Evolutionary conservation across 1,140 invertebrate species (phyloP), one percentile per base, ranked within the genome.

Genomic region (Colletes gigas): DNA sequence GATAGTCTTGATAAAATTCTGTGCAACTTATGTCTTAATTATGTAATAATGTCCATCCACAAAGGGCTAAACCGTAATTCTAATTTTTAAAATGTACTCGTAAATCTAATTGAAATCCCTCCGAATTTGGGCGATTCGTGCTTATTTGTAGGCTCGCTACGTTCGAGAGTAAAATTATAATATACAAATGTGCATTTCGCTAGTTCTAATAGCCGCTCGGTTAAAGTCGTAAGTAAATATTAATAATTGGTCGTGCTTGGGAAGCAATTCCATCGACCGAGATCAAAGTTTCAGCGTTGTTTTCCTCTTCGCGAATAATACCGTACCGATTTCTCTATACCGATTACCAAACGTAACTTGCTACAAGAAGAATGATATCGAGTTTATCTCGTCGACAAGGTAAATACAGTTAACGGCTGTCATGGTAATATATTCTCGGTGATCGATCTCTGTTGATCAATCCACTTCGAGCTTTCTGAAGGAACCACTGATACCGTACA

Each of bases 391-490:
- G 15, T 10, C 50, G 57, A 39, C 57, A 54, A 30, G 8, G 47
- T 30, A 17, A 52, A 63, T 41, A 19, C 47, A 3, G 47, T 54
- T 50, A 12, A 12, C 17, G 30, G 41, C 41, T 17, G 59, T 62
- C 59, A 8, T 39, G 21, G 14, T 62, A 44, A 7, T 44, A 9
- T 15, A 50, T 19, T 59, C 4, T 21, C n/a, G 30, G 14, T 44
- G 39, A 50, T 50, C 1, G 39, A 12, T 72, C 14, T 17, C 5
- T 9, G 1, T 60, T 1, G 9, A 59, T 95, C 92, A 96, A 91
- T 97, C 96, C 12, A 97, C 95, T 93, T 97, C 96, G 59, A 97
- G 94, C 90, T 97, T 96, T 73, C 96, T 94, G 92, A 97, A 97
- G 87, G 96, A 97, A 63, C 96, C 96, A 9, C 95, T 96, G 59